phyloP scores from a whole-genome alignment of 2,113 vertebrate species.

The Talpa occidentalis region DNA sequence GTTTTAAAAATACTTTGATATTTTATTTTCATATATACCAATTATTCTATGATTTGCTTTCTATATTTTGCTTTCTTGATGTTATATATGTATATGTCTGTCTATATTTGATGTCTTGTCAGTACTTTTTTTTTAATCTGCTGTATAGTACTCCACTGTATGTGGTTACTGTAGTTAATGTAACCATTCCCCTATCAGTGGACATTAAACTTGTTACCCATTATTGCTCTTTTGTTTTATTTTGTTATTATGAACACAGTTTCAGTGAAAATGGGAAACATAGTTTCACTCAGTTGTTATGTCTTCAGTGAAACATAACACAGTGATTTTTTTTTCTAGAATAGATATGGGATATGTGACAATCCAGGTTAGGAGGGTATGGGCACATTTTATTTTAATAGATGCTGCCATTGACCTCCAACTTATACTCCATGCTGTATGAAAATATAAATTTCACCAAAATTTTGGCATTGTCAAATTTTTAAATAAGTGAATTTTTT shows the following conservation, averaged over 20 bases:
- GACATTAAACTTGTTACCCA: not conserved
- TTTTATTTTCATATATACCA: not conserved
- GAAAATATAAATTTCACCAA: not conserved
- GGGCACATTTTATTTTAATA: not conserved
- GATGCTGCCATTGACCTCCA: not conserved
- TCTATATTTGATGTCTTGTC: not conserved
- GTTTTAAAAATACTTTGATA: not conserved
- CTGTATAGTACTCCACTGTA: not conserved
- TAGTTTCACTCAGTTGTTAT: too few species aligned
- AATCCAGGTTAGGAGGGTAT: not conserved
- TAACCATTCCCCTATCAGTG: not conserved
- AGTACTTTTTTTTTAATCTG: not conserved
- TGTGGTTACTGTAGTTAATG: not conserved
- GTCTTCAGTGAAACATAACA: too few species aligned
- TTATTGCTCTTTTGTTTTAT: not conserved
- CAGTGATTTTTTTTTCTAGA: not conserved
- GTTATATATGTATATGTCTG: not conserved
- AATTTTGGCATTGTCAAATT: not conserved
- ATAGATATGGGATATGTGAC: not conserved
- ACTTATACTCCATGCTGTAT: not conserved
- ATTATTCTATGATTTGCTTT: not conserved
- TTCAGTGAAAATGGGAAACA: not conserved
- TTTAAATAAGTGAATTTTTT: not conserved
- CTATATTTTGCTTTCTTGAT: too few species aligned
- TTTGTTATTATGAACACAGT: not conserved